Evolutionary conservation across 1,140 invertebrate species (phyloP), one percentile per base, ranked within the genome.

Genomic region (Dendroctonus valens): DNA sequence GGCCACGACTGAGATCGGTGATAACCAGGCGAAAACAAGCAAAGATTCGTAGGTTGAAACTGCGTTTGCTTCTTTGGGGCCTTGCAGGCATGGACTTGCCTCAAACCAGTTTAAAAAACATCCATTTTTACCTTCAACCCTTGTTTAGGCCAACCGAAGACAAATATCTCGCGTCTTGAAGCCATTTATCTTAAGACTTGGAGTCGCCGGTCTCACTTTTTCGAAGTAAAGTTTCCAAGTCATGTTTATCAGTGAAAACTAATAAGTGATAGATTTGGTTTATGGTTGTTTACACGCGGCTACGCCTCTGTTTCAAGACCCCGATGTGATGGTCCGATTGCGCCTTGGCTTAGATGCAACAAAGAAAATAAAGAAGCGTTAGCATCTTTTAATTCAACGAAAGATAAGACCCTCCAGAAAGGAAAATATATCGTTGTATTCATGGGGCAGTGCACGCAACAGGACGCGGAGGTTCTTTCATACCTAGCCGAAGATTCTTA

Each of bases 371-470:
- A 51, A 51, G 14, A 37, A 14, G 41, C 55, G 55, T 42, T 58
- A 51, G 49, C 8, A 44, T 58, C 55, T 61, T 52, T 51, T 61
- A 61, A 49, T 61, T 61, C 48, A 38, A 14, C 14, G 41, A 5
- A 26, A 61, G 59, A 61, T 61, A 61, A 61, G 59, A 14, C n/a
- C 59, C 59, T 40, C 59, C 46, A 15, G 46, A 61, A 61, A 50
- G 59, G 59, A 61, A 61, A 61, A 61, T 61, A 61, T 61, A 61
- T 61, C 50, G 59, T 37, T 48, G 59, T 49, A 61, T 61, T 61
- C 59, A 61, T 51, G 50, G 59, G 59, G 38, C 59, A 51, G 59
- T 52, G 46, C 59, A 44, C 59, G 37, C 49, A 54, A 60, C 14
- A 60, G 46, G 7, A 40, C 49, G 50, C 60, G 46, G 7, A 40